Conservation (phyloP, 2,797 vertebrate species). For the Danio jaintianensis region DNA sequence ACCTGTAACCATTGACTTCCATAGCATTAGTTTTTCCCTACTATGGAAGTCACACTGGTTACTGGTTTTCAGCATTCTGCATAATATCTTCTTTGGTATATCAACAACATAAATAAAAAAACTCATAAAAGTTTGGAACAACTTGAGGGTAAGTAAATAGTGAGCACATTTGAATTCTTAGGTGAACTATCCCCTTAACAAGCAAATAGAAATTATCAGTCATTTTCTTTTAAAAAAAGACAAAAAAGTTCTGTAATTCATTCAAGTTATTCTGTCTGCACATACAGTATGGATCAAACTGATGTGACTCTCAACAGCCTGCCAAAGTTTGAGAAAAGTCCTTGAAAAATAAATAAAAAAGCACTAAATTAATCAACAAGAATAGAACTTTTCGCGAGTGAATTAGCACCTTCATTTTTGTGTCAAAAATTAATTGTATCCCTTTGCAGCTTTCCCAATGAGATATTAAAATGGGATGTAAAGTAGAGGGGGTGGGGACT, state of each 20-base stretch:
- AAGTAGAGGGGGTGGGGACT: constrained; percentile 57
- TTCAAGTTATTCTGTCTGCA: not conserved
- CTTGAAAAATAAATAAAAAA: constrained; percentile 47
- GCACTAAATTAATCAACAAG: constrained; percentile 67
- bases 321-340: constrained; percentile 13
- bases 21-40: too few species aligned
- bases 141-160: too few species aligned
- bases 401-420: constrained; percentile 85
- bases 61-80: too few species aligned
- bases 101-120: too few species aligned
- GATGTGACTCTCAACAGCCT: not conserved
- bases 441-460: constrained; percentile 63
- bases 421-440: constrained; percentile 87
- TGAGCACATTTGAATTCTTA: too few species aligned
- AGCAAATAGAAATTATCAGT: too few species aligned
- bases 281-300: not conserved
- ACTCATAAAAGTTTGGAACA: too few species aligned
- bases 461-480: constrained; percentile 63
- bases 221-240: too few species aligned
- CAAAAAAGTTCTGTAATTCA: not conserved
- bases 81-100: too few species aligned
- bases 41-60: too few species aligned
- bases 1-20: too few species aligned
- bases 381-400: constrained; percentile 85
- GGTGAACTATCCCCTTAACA: too few species aligned